Conservation (phyloP, 1,140 invertebrate species). For the Neodiprion fabricii region DNA sequence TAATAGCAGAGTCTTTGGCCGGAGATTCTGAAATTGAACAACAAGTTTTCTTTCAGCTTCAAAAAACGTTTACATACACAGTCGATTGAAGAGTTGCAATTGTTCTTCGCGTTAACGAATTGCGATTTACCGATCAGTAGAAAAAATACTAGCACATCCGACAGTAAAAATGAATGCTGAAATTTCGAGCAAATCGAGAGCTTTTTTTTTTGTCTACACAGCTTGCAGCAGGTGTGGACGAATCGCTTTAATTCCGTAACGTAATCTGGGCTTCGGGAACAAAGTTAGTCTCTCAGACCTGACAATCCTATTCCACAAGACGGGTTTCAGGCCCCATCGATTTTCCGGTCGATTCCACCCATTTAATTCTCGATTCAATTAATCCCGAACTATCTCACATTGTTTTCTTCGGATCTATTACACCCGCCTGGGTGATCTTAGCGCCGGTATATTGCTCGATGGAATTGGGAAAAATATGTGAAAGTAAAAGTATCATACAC, state of each 20-base stretch:
- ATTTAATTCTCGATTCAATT: background rate
- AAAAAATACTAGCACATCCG: background rate
- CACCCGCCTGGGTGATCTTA: background rate
- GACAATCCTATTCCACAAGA: background rate
- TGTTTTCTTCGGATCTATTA: background rate
- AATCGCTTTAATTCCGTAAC: too few species aligned
- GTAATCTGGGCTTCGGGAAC: background rate
- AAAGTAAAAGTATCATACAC: too few species aligned
- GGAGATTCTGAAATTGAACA: too few species aligned
- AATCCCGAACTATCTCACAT: background rate
- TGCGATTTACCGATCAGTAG: too few species aligned
- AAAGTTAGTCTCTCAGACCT: background rate
- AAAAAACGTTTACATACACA: too few species aligned
- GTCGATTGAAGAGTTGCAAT: too few species aligned
- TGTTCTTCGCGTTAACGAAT: too few species aligned
- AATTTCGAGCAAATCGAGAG: background rate
- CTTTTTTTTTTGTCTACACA: background rate
- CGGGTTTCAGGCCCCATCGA: background rate
- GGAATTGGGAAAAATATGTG: too few species aligned
- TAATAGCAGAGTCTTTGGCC: too few species aligned
- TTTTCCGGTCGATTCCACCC: conserved; percentile 1
- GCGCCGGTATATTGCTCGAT: too few species aligned
- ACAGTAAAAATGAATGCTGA: background rate
- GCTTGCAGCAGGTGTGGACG: background rate
- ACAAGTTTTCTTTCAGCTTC: too few species aligned